Conservation (phyloP, 2,797 vertebrate genomes). For the Semaprochilodus insignis region DNA sequence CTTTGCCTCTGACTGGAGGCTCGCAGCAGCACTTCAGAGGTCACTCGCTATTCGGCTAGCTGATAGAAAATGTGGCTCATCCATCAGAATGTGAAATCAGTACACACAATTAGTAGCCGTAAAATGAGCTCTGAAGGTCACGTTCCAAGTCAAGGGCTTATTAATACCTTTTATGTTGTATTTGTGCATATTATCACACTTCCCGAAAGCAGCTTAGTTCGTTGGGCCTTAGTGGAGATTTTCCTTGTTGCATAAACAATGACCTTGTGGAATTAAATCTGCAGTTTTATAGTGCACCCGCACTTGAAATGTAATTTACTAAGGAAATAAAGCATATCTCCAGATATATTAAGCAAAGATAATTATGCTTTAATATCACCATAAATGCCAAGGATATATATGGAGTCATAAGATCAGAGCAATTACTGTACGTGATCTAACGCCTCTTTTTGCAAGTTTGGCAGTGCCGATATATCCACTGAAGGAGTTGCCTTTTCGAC, state of each 20-base stretch:
- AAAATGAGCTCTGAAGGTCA: constrained; percentile 52
- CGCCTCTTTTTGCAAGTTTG: constrained; percentile 42
- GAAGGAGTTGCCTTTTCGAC: constrained; percentile 24
- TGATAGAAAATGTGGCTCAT: constrained; percentile 30
- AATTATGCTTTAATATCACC: constrained; percentile 53
- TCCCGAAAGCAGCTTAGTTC: constrained; percentile 10
- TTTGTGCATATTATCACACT: constrained; percentile 26
- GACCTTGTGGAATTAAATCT: constrained; percentile 27
- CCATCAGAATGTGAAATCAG: constrained; percentile 20
- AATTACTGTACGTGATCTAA: constrained; percentile 53
- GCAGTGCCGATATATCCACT: constrained; percentile 45
- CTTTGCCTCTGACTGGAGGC: constrained; percentile 15
- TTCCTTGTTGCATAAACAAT: background rate
- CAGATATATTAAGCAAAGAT: constrained; percentile 44
- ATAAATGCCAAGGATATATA: constrained; percentile 47
- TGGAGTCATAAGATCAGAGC: constrained; percentile 48
- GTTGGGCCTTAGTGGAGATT: constrained; percentile 2
- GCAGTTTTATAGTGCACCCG: background rate
- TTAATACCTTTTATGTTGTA: constrained; percentile 20
- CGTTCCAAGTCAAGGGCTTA: constrained; percentile 44
- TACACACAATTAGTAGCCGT: constrained; percentile 48
- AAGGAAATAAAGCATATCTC: constrained; percentile 40
- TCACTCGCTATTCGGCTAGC: constrained; percentile 18
- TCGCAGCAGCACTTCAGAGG: constrained; percentile 19
- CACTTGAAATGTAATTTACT: constrained; percentile 40